Evolutionary conservation across 1,140 invertebrate genomes (phyloP).

Genomic region (Stenopsyche tienmushanensis): DNA sequence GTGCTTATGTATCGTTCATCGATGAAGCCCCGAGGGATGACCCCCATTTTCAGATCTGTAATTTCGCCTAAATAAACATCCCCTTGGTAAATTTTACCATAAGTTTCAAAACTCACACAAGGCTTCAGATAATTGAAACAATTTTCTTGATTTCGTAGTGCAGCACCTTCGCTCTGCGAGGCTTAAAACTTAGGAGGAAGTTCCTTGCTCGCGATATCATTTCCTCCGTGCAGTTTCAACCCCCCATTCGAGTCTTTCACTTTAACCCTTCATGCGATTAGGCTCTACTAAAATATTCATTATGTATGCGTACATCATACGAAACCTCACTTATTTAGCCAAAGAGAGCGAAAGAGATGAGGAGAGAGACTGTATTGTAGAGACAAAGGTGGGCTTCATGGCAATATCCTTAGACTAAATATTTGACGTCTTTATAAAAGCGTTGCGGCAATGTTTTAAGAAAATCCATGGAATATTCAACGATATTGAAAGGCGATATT

Average conservation of each 20-base stretch:
- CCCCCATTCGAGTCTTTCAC: neutral
- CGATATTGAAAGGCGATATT: no score
- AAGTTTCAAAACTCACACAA: no score
- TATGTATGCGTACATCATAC: constrained; percentile 28
- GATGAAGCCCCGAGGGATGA: no score
- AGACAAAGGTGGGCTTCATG: constrained; percentile 23
- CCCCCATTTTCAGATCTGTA: no score
- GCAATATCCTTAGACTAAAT: constrained; percentile 30
- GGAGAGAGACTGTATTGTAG: constrained; percentile 6
- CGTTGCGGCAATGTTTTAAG: no score
- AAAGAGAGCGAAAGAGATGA: neutral
- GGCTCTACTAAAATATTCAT: constrained; percentile 29
- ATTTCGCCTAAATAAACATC: no score
- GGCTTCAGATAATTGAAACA: no score
- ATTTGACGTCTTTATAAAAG: constrained; percentile 28
- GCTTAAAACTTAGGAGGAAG: neutral
- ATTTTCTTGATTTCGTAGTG: no score
- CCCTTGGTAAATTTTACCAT: no score
- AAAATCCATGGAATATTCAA: no score
- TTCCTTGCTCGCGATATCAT: neutral
- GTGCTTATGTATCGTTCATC: no score
- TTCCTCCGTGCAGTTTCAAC: neutral
- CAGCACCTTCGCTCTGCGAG: neutral
- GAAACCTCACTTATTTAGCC: constrained; percentile 18
- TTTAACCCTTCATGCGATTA: constrained; percentile 32